Evolutionary conservation across 2,888 invertebrate species (phyloP).

Genomic region (Tridacna gigas): DNA sequence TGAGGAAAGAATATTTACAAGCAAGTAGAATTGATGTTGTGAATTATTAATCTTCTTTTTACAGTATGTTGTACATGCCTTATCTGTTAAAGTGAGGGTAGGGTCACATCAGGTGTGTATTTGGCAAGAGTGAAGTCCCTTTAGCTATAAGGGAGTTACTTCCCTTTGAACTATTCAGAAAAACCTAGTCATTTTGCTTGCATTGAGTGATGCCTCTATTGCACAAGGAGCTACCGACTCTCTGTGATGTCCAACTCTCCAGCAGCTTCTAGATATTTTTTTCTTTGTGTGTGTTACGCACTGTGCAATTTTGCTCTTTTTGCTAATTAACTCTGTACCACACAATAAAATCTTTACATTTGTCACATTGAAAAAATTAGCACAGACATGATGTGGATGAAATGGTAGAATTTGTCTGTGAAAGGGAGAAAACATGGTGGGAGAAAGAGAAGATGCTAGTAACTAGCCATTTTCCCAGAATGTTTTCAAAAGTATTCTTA

Average conservation of each 20-base stretch:
- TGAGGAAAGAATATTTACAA: not conserved
- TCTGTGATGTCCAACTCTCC: too few relatives aligned
- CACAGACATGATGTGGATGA: too few relatives aligned
- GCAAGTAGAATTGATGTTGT: not conserved
- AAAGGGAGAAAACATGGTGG: not conserved
- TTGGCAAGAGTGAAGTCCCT: constrained; percentile 41
- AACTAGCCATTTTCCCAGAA: not conserved
- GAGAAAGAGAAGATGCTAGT: not conserved
- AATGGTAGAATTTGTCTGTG: too few relatives aligned
- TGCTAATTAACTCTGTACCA: too few relatives aligned
- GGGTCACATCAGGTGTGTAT: constrained; percentile 61
- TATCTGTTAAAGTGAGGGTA: constrained; percentile 58
- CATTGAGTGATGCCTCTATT: too few relatives aligned
- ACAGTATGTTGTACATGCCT: constrained; percentile 60
- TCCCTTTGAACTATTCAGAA: constrained; percentile 1
- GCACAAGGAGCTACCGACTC: too few relatives aligned
- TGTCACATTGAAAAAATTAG: too few relatives aligned
- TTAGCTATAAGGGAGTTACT: constrained; percentile 7
- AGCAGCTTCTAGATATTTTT: too few relatives aligned
- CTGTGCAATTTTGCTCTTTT: too few relatives aligned
- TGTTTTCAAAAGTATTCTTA: not conserved
- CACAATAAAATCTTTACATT: too few relatives aligned
- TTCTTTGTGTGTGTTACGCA: too few relatives aligned
- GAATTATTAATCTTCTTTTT: constrained; percentile 30
- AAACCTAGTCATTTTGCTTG: too few relatives aligned